These are phyloP conservation scores for Lemur catta DNA, from an alignment of 2,797 vertebrate species.

Conservation along the genomic window DNA sequence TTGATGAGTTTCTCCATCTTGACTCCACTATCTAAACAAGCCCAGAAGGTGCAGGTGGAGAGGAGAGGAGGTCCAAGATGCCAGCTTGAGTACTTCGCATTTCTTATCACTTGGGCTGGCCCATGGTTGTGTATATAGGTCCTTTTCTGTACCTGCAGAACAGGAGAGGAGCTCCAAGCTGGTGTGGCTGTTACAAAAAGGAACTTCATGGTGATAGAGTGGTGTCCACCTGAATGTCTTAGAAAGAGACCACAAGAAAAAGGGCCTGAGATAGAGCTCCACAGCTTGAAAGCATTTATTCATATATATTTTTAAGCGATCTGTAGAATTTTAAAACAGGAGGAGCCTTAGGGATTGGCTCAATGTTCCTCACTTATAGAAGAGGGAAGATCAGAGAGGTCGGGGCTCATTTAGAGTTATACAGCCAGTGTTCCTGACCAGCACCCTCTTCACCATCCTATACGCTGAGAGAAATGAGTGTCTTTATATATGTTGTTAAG, in stretches of 20 bases:
- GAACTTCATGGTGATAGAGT: neutral
- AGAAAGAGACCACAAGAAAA: neutral
- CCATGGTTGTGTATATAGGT: neutral
- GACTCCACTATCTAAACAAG: neutral
- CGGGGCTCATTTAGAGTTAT: neutral
- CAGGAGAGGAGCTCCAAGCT: neutral
- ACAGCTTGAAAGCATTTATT: neutral
- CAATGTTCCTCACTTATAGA: neutral
- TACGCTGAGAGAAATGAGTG: neutral
- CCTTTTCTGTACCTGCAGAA: neutral
- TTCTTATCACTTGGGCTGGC: neutral
- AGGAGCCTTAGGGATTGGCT: neutral
- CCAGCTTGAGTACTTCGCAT: neutral
- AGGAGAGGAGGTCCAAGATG: neutral
- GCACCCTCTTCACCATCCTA: neutral
- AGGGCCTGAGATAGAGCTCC: neutral
- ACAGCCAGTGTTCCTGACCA: neutral
- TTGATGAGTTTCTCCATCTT: neutral
- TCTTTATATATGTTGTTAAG: neutral
- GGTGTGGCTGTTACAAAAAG: neutral
- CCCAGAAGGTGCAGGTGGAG: neutral
- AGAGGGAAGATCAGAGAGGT: neutral
- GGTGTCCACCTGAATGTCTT: neutral
- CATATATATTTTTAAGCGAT: neutral
- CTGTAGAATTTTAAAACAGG: neutral